Evolutionary conservation across 2,888 invertebrate genomes (phyloP), one percentile per base, ranked within the genome.

Genomic region (Pollenia angustigena): DNA sequence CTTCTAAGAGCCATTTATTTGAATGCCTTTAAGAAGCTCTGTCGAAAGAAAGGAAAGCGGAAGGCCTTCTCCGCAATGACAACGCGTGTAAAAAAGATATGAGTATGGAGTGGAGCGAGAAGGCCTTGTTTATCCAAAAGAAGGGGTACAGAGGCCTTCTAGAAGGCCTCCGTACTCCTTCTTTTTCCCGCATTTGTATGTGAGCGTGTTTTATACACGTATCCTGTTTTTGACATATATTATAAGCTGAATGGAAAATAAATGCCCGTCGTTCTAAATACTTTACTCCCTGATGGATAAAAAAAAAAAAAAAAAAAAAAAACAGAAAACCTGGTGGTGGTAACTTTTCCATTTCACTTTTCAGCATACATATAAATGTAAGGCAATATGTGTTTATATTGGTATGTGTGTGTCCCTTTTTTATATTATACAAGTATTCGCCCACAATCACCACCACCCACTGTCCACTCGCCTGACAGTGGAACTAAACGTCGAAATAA

Each of bases 211-310:
- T 79, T 75, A 68, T 81, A 56, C 84, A 87, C 85, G 88, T 88
- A 90, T 91, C 91, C 91, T 91, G 91, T 91, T 91, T 90, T 90
- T 91, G 91, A 92, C 92, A 92, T 91, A 91, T 91, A 92, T 91
- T 91, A 92, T 91, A 91, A 91, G 90, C 90, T 90, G 89, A 91
- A 91, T 90, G 91, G 90, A 92, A 92, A 91, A 91, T 91, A 92
- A 91, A 91, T 91, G 90, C 58, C 79, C 90, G 90, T 90, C 89
- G 90, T 89, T 90, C 89, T 91, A 92, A 90, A 92, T 89, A 90
- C 90, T 91, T 90, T 78, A 71, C 69, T 82, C 80, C 80, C 83
- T 78, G 66, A 83, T 72, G 74, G 72, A 81, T 71, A 58, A 72
- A 72, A 52, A 84, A 72, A 72, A 71, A 23, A 23, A 2, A 18